These are phyloP conservation scores for Thera britannica DNA, from an alignment of 2,888 invertebrate species.

Conservation along the genomic window DNA sequence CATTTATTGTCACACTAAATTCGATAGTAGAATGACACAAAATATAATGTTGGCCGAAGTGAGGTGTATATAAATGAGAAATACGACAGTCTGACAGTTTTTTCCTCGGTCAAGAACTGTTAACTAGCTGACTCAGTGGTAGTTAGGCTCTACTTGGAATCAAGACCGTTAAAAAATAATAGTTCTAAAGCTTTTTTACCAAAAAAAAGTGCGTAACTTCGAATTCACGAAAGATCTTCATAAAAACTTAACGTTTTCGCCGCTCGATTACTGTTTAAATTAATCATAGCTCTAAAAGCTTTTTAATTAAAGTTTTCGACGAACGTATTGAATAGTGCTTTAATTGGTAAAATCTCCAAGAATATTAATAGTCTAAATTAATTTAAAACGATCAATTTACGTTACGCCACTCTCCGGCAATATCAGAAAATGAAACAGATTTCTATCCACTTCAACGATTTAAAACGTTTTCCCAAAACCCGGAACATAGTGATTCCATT, in stretches of 20 bases:
- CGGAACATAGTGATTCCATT: slow-evolving; percentile 37
- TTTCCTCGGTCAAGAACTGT: no score
- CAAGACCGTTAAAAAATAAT: no score
- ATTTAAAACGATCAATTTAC: slow-evolving; percentile 42
- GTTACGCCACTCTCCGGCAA: slow-evolving; percentile 31
- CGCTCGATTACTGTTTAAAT: slow-evolving; percentile 47
- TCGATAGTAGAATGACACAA: slow-evolving; percentile 6
- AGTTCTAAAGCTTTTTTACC: no score
- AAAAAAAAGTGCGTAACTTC: no score
- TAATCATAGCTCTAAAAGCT: slow-evolving; percentile 53
- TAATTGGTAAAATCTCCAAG: slow-evolving; percentile 45
- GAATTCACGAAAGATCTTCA: slow-evolving; percentile 1
- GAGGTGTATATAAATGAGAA: no score
- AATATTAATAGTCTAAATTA: slow-evolving; percentile 43
- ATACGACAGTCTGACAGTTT: no score
- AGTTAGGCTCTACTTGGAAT: no score
- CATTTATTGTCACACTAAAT: slow-evolving; percentile 17
- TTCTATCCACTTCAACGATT: slow-evolving; percentile 34
- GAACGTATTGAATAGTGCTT: slow-evolving; percentile 46
- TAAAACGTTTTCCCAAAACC: slow-evolving; percentile 40
- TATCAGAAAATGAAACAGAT: slow-evolving; percentile 37
- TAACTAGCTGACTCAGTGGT: no score
- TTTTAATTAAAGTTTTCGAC: slow-evolving; percentile 51
- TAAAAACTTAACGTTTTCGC: slow-evolving; percentile 18
- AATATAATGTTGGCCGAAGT: background rate